Evolutionary conservation across 2,888 invertebrate genomes (phyloP), one percentile per base, ranked within the genome.

Genomic region (Archips xylosteana): DNA sequence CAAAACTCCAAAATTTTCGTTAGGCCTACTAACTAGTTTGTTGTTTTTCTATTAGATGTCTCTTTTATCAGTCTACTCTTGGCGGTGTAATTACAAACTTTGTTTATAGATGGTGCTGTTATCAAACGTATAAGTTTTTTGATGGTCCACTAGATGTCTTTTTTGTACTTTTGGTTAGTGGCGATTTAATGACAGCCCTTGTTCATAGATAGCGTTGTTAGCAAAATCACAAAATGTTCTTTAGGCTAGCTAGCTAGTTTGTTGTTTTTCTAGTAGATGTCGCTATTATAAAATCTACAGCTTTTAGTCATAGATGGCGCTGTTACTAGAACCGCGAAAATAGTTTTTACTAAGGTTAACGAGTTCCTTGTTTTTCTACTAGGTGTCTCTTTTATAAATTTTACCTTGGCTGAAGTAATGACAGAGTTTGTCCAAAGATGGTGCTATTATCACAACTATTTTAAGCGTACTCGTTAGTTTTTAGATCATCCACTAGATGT

Each of bases 61-160:
- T 15, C 51, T 54, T 6, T 54, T 15, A 2, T 15, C 6, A 15
- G 51, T 8, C 15, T 2, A 51, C 2, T 9, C 8, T 8, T 0
- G 5, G 6, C 2, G 0, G n/a, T 15, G 2, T 51, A 15, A 8
- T 15, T 9, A 23, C 51, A 6, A 54, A 15, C 15, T 51, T n/a
- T 15, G 51, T 51, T 51, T 15, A 51, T 51, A 51, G 51, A 51
- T 51, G 51, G 51, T 51, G 51, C 15, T 51, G 51, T 51, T 51
- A 51, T 51, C 49, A 49, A 49, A 49, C 23, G 23, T 23, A 23
- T 23, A 1, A 23, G 23, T 23, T 23, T 23, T 23, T 23, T 23
- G 23, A 23, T 23, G 23, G 23, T 23, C 23, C 23, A 23, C 23
- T 23, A 23, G 23, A 23, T 23, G 23, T n/a, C 51, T 13, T n/a